Percentiles rank a stretch among this genome's conserved stretches.
These are phyloP conservation scores for Prunella himalayana DNA, from an alignment of 2,113 vertebrate genomes.

Conservation along the genomic window DNA sequence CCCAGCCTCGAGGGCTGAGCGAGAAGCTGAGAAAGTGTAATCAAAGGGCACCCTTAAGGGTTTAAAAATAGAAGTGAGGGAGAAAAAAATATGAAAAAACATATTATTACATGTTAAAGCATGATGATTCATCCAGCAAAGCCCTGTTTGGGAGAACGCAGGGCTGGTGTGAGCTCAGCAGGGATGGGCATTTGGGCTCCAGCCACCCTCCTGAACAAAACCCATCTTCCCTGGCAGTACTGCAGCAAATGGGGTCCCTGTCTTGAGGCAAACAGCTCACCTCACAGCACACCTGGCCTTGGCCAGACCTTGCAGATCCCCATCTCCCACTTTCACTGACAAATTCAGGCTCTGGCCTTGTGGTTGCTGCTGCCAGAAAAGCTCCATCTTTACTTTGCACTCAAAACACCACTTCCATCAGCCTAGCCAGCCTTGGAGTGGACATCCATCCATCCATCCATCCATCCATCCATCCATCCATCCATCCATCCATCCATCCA, in stretches of 20 bases:
- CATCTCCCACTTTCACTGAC: neutral
- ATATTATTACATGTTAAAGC: slow-evolving; percentile 6
- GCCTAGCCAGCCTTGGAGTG: neutral
- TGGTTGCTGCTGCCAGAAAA: neutral
- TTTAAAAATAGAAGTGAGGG: slow-evolving; percentile 45
- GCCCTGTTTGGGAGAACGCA: rapidly evolving
- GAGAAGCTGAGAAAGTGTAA: slow-evolving; percentile 18
- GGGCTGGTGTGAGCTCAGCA: neutral
- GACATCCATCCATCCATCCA: neutral
- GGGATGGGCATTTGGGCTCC: neutral
- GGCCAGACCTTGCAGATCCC: neutral
- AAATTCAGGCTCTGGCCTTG: neutral
- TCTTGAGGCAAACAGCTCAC: neutral
- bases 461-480: neutral
- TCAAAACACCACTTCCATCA: neutral
- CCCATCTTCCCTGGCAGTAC: neutral
- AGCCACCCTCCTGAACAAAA: neutral
- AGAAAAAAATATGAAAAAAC: neutral
- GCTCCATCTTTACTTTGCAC: neutral
- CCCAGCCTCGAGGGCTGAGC: neutral
- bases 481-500: neutral
- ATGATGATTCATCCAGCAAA: slow-evolving; percentile 7
- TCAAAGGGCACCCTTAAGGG: slow-evolving; percentile 7
- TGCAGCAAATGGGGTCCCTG: neutral
- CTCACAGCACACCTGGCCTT: neutral